These are phyloP conservation scores for Chaetura pelagica DNA, from an alignment of 2,113 vertebrate genomes.

Conservation along the genomic window DNA sequence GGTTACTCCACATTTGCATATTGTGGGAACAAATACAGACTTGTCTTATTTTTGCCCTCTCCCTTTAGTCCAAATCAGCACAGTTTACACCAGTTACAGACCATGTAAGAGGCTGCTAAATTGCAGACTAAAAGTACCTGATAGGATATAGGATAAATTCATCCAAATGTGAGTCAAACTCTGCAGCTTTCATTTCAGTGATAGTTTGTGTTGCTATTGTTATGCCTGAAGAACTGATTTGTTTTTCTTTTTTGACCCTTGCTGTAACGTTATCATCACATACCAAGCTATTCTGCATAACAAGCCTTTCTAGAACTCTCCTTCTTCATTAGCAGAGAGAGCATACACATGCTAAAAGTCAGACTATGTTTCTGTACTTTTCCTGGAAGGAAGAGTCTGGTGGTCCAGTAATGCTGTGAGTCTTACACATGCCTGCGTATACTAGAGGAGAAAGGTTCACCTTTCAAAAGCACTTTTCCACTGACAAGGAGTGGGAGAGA, in stretches of 20 bases:
- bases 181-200: neutral
- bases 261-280: slow-evolving; percentile 47
- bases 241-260: slow-evolving; percentile 15
- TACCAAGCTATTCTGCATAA: slow-evolving; percentile 15
- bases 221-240: neutral
- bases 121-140: neutral
- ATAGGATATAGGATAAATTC: neutral
- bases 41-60: neutral
- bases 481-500: neutral
- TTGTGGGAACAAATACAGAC: neutral
- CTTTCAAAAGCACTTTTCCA: neutral
- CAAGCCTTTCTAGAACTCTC: neutral
- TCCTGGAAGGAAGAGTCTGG: neutral
- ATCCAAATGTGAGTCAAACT: neutral
- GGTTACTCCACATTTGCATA: neutral
- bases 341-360: neutral
- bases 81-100: neutral
- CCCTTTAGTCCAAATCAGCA: neutral
- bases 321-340: neutral
- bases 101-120: neutral
- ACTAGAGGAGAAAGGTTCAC: neutral
- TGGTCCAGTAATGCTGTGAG: neutral
- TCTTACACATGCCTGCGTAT: too few species aligned
- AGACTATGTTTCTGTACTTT: neutral
- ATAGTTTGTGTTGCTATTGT: neutral